Conservation (phyloP, 2,797 vertebrate species). For the Epinephelus coioides region DNA sequence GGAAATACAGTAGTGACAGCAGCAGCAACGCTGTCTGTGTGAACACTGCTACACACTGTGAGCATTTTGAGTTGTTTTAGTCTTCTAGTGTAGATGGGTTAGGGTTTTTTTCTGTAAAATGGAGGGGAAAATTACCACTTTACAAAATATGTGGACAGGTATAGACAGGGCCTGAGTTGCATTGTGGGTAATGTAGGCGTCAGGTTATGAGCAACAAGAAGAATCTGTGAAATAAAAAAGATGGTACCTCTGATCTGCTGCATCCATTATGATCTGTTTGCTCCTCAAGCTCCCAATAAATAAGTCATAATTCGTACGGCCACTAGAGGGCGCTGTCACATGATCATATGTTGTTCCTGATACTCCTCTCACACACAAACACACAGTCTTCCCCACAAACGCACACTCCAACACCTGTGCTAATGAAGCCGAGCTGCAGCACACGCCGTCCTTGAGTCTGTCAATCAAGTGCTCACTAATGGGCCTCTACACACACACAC, state of each 20-base stretch:
- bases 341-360: not conserved
- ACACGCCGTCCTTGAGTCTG: slow-evolving; percentile 51
- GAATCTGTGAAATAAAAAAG: not conserved
- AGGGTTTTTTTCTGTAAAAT: no score
- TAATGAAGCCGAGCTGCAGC: slow-evolving; percentile 61
- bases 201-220: no score
- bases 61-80: no score
- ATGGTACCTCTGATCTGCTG: not conserved
- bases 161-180: not conserved
- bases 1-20: no score
- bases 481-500: slow-evolving; percentile 12
- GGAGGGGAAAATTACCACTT: no score
- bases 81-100: no score
- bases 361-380: not conserved
- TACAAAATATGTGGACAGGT: no score
- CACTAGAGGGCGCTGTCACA: slow-evolving; percentile 3
- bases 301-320: not conserved
- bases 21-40: no score
- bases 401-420: slow-evolving; percentile 53
- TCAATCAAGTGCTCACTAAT: slow-evolving; percentile 65
- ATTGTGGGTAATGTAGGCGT: slow-evolving; percentile 1
- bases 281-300: not conserved
- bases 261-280: not conserved
- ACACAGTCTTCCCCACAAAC: not conserved
- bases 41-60: no score